Conservation (phyloP, 2,797 vertebrate species). For the Balearica regulorum region DNA sequence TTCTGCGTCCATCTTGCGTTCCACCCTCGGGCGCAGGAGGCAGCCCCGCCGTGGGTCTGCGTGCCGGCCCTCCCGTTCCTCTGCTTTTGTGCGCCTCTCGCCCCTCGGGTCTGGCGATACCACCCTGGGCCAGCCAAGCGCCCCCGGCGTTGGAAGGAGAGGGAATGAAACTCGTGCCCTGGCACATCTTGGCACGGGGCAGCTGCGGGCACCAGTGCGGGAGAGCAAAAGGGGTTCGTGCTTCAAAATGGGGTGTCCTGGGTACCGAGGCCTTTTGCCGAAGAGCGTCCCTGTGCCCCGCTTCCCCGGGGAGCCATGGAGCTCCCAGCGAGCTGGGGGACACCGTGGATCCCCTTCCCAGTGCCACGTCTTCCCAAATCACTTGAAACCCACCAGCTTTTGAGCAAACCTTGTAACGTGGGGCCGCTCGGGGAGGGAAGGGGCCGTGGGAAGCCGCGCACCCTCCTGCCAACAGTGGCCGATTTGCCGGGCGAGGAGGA, state of each 20-base stretch:
- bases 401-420: not conserved
- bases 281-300: not conserved
- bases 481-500: not conserved
- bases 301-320: not conserved
- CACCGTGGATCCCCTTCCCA: rapidly evolving
- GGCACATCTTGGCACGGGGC: rapidly evolving
- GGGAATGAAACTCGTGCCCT: rapidly evolving
- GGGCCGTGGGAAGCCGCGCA: rapidly evolving
- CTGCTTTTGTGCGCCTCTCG: not conserved
- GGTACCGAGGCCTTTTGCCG: not conserved
- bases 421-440: not conserved
- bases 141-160: rapidly evolving
- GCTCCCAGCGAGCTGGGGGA: not conserved
- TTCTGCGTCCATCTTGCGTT: not conserved
- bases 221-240: not conserved
- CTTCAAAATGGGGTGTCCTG: not conserved
- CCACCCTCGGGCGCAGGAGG: not conserved
- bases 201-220: not conserved
- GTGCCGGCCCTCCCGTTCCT: rapidly evolving
- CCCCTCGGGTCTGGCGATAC: not conserved
- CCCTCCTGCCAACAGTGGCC: not conserved
- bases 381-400: not conserved
- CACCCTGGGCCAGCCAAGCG: not conserved
- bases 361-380: not conserved
- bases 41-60: not conserved